Conservation (phyloP, 2,797 vertebrate genomes). For the Gymnodraco acuticeps region DNA sequence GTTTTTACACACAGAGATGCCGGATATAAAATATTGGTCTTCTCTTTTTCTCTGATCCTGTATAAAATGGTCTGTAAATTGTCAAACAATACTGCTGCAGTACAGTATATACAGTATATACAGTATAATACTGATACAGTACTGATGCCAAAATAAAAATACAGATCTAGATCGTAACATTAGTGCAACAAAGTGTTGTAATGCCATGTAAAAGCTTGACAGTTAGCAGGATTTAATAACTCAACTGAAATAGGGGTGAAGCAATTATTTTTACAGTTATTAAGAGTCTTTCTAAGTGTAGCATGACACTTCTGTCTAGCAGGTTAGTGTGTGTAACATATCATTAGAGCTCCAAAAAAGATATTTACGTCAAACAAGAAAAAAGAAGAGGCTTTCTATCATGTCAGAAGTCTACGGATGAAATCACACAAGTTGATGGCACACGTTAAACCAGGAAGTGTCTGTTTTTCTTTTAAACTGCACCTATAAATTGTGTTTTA, state of each 20-base stretch:
- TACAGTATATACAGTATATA: too few species aligned
- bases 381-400: background rate
- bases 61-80: background rate
- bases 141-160: background rate
- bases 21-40: background rate
- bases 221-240: background rate
- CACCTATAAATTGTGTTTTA: background rate
- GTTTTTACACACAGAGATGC: background rate
- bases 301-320: conserved; percentile 31
- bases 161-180: too few species aligned
- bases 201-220: too few species aligned
- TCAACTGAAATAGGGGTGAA: background rate
- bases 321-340: conserved; percentile 10
- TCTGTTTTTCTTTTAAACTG: background rate
- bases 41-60: background rate
- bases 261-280: background rate
- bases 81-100: too few species aligned
- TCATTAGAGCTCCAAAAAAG: background rate
- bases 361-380: background rate
- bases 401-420: background rate
- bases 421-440: background rate
- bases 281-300: background rate
- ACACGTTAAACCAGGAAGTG: background rate
- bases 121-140: too few species aligned
- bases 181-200: too few species aligned